Percentiles rank a stretch among this genome's conserved stretches.
Evolutionary conservation across 2,113 vertebrate species (phyloP).

Genomic region (Passerina amoena): DNA sequence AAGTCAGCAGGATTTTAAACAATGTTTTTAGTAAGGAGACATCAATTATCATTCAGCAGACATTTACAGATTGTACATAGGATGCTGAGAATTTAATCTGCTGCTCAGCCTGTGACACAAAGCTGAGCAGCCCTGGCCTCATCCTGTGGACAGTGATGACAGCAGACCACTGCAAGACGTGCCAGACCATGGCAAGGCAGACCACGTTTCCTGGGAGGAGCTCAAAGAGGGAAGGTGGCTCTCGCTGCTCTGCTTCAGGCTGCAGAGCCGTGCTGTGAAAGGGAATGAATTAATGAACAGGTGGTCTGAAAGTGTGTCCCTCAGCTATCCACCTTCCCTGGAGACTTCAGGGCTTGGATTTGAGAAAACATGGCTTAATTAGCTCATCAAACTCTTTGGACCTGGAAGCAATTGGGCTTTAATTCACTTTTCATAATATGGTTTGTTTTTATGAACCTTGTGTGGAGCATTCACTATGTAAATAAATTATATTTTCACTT

Average conservation of each 20-base stretch:
- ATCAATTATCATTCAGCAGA: not conserved
- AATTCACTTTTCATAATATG: slow-evolving; percentile 20
- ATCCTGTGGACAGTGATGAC: not conserved
- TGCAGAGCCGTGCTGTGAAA: not conserved
- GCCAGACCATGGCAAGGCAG: not conserved
- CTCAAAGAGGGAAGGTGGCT: not conserved
- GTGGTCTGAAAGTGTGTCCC: not conserved
- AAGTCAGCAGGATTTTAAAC: not conserved
- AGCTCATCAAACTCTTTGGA: not conserved
- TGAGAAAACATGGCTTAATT: slow-evolving; percentile 20
- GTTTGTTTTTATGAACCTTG: slow-evolving; percentile 49
- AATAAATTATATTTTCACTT: slow-evolving; percentile 47
- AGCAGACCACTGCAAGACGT: not conserved
- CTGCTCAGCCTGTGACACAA: not conserved
- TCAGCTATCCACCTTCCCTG: not conserved
- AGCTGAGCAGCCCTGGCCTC: not conserved
- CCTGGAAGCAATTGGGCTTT: slow-evolving; percentile 30
- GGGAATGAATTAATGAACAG: not conserved
- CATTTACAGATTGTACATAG: not conserved
- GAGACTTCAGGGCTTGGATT: not conserved
- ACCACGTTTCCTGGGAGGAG: not conserved
- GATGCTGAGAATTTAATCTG: not conserved
- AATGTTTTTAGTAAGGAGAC: not conserved
- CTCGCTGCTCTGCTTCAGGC: not conserved
- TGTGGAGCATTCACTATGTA: not conserved